Conservation (phyloP, 2,888 invertebrate genomes). For the Philhelius pedissequus region DNA sequence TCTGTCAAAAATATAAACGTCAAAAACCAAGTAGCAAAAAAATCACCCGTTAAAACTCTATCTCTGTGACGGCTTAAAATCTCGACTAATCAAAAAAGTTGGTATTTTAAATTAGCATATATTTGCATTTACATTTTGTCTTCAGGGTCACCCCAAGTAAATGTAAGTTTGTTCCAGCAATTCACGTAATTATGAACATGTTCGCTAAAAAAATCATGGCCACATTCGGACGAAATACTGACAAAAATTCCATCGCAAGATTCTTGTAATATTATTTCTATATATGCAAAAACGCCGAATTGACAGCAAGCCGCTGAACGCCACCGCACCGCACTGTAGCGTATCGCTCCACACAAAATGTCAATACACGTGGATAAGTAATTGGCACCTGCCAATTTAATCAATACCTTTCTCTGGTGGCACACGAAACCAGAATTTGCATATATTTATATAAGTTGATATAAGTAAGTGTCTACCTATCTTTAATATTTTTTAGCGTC, state of each 20-base stretch:
- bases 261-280: conserved; percentile 7
- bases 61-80: too few relatives aligned
- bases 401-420: conserved; percentile 66
- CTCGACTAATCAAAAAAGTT: too few relatives aligned
- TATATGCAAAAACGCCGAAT: background rate
- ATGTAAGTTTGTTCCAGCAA: background rate
- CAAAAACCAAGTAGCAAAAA: too few relatives aligned
- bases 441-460: conserved; percentile 27
- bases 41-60: too few relatives aligned
- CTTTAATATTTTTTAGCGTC: conserved; percentile 12
- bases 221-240: background rate
- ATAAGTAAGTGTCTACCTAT: background rate
- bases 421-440: conserved; percentile 65
- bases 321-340: too few relatives aligned
- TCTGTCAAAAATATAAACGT: too few relatives aligned
- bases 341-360: conserved; percentile 18
- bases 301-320: background rate
- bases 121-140: background rate
- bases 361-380: conserved; percentile 63
- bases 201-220: background rate
- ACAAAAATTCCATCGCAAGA: background rate
- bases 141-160: background rate
- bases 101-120: background rate
- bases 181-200: background rate
- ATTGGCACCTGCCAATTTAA: conserved; percentile 68